Evolutionary conservation across 1,140 invertebrate species (phyloP).

Genomic region (Bicyclus anynana): DNA sequence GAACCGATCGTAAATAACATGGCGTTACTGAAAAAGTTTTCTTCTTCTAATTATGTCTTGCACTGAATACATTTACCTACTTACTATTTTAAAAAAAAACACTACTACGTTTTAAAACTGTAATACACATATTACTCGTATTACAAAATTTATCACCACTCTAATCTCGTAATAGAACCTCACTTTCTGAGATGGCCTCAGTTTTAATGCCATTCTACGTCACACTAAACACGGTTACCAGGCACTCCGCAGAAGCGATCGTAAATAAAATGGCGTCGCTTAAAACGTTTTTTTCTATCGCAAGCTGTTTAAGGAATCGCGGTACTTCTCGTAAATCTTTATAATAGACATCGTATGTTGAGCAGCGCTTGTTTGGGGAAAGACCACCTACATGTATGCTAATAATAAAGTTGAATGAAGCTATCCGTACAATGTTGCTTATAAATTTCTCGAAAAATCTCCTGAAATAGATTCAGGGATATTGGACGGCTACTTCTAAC

Average conservation of each 20-base stretch:
- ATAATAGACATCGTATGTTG: conserved; percentile 34
- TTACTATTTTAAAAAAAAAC: too few relatives aligned
- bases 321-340: conserved; percentile 40
- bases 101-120: too few relatives aligned
- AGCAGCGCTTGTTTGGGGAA: conserved; percentile 19
- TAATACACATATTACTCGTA: too few relatives aligned
- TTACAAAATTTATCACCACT: conserved; percentile 19
- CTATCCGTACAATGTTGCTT: conserved; percentile 10
- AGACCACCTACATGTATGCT: conserved; percentile 21
- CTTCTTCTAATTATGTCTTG: too few relatives aligned
- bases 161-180: conserved; percentile 16
- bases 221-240: conserved; percentile 36
- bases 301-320: conserved; percentile 39
- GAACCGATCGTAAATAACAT: too few relatives aligned
- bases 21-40: too few relatives aligned
- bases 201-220: conserved; percentile 30
- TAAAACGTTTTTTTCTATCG: conserved; percentile 40
- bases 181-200: conserved; percentile 10
- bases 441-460: background rate
- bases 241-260: conserved; percentile 37
- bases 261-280: conserved; percentile 45
- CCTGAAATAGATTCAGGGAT: background rate
- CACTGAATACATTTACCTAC: too few relatives aligned
- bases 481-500: background rate
- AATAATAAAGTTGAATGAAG: conserved; percentile 19